phyloP scores from a whole-genome alignment of 2,113 vertebrate species.

The Strix aluco region DNA sequence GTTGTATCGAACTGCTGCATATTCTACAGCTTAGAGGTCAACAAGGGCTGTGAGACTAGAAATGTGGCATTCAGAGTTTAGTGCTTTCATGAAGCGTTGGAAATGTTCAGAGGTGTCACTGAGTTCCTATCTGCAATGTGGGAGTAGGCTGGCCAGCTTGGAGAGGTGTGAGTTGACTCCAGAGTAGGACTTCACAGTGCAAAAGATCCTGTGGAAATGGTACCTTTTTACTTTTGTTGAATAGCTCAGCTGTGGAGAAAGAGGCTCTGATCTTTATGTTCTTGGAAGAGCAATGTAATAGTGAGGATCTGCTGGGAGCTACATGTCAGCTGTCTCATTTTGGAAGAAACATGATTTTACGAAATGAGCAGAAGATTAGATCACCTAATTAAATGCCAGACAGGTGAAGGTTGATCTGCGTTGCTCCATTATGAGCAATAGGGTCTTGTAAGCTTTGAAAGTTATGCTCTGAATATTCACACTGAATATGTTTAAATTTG shows the following conservation, averaged over 20 bases:
- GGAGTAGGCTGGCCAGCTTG: background rate
- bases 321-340: background rate
- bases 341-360: background rate
- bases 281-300: background rate
- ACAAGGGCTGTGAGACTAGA: background rate
- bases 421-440: background rate
- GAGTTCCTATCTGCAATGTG: accelerated
- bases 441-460: background rate
- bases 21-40: background rate
- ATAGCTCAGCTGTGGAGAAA: background rate
- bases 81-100: background rate
- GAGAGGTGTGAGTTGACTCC: background rate
- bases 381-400: background rate
- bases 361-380: background rate
- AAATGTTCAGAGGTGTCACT: background rate
- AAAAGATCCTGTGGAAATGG: background rate
- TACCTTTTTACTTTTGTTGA: background rate
- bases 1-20: background rate
- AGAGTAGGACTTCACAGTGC: background rate
- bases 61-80: accelerated
- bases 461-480: background rate
- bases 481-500: background rate
- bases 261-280: background rate
- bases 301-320: background rate
- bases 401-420: background rate